Evolutionary conservation across 2,113 vertebrate genomes (phyloP).

Genomic region (Oreochromis aureus): DNA sequence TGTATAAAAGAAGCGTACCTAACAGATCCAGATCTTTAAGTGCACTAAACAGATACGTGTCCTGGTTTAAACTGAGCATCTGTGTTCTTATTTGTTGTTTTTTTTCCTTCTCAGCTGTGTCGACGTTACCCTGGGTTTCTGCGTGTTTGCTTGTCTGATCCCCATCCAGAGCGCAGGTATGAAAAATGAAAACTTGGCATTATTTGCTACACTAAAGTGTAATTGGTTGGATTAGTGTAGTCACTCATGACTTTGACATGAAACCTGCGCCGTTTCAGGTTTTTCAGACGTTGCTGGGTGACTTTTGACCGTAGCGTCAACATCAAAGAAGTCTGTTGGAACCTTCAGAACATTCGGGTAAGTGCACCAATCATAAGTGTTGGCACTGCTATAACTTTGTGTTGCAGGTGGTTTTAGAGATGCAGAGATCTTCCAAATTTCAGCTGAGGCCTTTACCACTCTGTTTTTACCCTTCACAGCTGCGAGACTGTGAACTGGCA

Average conservation of each 20-base stretch:
- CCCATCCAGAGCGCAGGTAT: slow-evolving; percentile 86
- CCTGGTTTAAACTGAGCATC: background rate
- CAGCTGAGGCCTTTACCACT: background rate
- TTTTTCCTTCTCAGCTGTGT: slow-evolving; percentile 72
- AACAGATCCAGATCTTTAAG: no score
- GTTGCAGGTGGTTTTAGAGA: background rate
- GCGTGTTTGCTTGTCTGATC: slow-evolving; percentile 86
- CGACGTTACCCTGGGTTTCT: slow-evolving; percentile 86
- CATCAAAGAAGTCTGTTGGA: slow-evolving; percentile 94
- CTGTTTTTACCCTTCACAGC: slow-evolving; percentile 56
- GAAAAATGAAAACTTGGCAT: background rate
- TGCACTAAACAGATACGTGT: background rate
- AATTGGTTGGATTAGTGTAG: background rate
- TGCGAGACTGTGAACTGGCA: slow-evolving; percentile 88
- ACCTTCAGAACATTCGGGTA: slow-evolving; percentile 89
- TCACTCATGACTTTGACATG: background rate
- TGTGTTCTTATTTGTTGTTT: background rate
- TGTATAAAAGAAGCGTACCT: background rate
- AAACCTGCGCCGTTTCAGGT: slow-evolving; percentile 63
- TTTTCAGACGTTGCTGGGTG: slow-evolving; percentile 88
- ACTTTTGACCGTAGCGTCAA: slow-evolving; percentile 88
- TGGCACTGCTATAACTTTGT: background rate
- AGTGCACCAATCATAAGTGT: slow-evolving; percentile 7
- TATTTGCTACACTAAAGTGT: background rate
- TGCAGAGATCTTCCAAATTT: background rate